phyloP scores from a whole-genome alignment of 92 coral and sea anemone genomes.

The Porites lobata region DNA sequence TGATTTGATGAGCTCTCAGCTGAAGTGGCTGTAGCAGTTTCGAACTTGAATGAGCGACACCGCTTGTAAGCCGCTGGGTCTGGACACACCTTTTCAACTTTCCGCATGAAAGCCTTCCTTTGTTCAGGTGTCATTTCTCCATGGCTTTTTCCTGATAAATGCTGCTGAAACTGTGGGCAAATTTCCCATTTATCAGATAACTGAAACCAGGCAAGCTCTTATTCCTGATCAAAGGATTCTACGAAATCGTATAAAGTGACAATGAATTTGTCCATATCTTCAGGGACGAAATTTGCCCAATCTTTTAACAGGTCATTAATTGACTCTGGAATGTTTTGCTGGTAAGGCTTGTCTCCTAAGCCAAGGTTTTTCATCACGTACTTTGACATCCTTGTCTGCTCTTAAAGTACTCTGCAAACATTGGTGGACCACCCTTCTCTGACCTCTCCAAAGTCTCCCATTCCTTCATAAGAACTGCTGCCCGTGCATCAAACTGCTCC shows the following conservation, averaged over 20 bases:
- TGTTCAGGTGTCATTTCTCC: slow-evolving; percentile 53
- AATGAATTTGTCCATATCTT: slow-evolving; percentile 53
- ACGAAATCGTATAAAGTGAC: slow-evolving; percentile 54
- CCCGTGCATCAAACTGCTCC: slow-evolving; percentile 45
- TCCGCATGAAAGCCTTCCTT: slow-evolving; percentile 31
- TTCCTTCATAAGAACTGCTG: slow-evolving; percentile 38
- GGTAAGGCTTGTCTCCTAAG: slow-evolving; percentile 33
- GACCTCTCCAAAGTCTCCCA: slow-evolving; percentile 56
- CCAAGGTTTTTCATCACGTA: no score
- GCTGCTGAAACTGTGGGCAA: slow-evolving; percentile 16
- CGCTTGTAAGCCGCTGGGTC: slow-evolving; percentile 54
- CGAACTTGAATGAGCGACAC: slow-evolving; percentile 35
- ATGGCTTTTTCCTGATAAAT: slow-evolving; percentile 17
- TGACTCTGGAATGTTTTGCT: slow-evolving; percentile 59
- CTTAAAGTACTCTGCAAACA: slow-evolving; percentile 49
- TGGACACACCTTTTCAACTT: slow-evolving; percentile 37
- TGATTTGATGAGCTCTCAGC: background rate
- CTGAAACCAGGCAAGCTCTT: slow-evolving; percentile 56
- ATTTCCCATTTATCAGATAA: slow-evolving; percentile 66
- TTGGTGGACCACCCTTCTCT: slow-evolving; percentile 51
- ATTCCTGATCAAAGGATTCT: slow-evolving; percentile 43
- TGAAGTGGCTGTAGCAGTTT: background rate
- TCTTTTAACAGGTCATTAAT: slow-evolving; percentile 65
- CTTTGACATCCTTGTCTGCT: background rate
- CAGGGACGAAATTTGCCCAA: slow-evolving; percentile 49